Percentiles rank a stretch among this genome's conserved stretches.
phyloP scores from a whole-genome alignment of 2,888 invertebrate genomes.

The Mycalesis mineus region DNA sequence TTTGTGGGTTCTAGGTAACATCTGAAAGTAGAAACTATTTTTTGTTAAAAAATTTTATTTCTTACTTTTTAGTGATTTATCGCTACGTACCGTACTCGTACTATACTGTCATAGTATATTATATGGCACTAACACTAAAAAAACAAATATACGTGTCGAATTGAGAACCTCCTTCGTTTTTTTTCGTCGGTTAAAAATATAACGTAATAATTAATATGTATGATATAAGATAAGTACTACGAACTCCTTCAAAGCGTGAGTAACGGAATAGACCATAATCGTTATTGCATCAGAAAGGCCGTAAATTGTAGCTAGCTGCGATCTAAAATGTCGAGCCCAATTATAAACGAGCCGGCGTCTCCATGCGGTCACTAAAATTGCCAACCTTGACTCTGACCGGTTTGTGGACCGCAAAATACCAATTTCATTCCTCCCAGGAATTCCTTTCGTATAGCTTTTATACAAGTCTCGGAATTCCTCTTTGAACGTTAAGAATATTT shows the following conservation, averaged over 20 bases:
- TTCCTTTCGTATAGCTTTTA: background rate
- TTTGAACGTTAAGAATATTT: background rate
- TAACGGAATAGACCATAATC: background rate
- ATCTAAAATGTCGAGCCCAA: background rate
- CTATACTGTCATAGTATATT: no score
- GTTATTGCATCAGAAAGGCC: background rate
- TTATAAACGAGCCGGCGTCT: background rate
- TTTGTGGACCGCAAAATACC: constrained; percentile 2
- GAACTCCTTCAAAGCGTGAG: background rate
- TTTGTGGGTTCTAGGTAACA: no score
- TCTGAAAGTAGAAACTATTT: no score
- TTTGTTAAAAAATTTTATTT: no score
- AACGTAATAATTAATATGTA: no score
- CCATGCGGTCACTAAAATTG: background rate
- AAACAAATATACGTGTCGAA: no score
- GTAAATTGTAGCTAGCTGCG: background rate
- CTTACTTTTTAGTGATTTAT: no score
- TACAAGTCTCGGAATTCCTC: background rate
- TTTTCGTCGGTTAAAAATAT: no score
- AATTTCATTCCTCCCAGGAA: background rate
- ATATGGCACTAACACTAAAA: no score
- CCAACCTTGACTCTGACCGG: constrained; percentile 7
- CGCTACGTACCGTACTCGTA: no score
- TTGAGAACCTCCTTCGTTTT: no score
- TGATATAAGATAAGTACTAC: no score